These are phyloP conservation scores for Gymnorhina tibicen DNA, from an alignment of 2,113 vertebrate species.

Conservation along the genomic window DNA sequence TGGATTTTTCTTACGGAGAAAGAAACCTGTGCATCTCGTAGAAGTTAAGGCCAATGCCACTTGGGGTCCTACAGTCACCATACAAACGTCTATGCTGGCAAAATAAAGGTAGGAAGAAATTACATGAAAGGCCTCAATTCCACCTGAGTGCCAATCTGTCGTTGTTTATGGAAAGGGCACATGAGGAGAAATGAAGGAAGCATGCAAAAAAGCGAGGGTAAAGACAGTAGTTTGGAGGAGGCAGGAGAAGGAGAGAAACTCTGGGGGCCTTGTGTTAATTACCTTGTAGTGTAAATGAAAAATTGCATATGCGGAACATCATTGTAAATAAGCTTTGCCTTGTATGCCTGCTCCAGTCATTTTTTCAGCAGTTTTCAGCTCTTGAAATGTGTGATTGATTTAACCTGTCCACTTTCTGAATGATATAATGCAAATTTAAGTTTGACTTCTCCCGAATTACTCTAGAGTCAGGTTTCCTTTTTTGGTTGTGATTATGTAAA, in stretches of 20 bases:
- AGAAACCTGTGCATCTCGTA: neutral
- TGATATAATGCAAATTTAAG: neutral
- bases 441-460: neutral
- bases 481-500: neutral
- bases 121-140: neutral
- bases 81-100: neutral
- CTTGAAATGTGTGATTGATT: neutral
- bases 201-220: neutral
- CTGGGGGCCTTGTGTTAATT: neutral
- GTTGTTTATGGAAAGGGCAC: neutral
- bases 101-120: neutral
- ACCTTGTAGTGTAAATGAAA: neutral
- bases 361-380: neutral
- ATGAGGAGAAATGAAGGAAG: neutral
- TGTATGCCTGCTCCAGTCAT: too few species aligned
- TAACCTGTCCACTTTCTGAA: neutral
- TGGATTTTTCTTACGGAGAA: neutral
- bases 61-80: neutral
- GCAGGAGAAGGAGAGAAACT: neutral
- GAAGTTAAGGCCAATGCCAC: neutral
- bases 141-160: neutral
- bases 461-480: neutral
- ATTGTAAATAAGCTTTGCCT: neutral
- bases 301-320: neutral
- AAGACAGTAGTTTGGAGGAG: neutral